These are phyloP conservation scores for Pangasianodon hypophthalmus DNA, from an alignment of 2,113 vertebrate species.

Conservation along the genomic window DNA sequence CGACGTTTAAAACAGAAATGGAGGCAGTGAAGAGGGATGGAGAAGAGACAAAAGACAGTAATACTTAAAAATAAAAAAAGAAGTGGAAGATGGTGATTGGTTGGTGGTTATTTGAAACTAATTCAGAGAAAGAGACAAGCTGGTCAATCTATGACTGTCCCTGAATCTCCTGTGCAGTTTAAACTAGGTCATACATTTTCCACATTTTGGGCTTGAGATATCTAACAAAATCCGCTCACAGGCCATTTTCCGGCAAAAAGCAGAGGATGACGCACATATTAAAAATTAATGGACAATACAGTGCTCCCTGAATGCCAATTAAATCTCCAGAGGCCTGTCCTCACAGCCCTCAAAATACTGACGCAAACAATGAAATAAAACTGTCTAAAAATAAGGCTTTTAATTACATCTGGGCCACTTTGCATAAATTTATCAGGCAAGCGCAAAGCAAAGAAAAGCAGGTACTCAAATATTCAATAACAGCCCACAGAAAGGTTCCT, in stretches of 20 bases:
- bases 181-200: conserved; percentile 59
- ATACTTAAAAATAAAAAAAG: background rate
- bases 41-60: background rate
- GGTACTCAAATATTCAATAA: conserved; percentile 54
- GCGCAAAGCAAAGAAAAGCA: conserved; percentile 33
- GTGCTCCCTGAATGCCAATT: conserved; percentile 61
- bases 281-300: conserved; percentile 59
- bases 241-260: conserved; percentile 53
- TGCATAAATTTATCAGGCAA: conserved; percentile 53
- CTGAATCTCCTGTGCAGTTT: conserved; percentile 29
- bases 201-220: conserved; percentile 51
- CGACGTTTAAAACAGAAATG: conserved; percentile 63
- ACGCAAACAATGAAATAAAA: conserved; percentile 53
- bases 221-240: conserved; percentile 55
- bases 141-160: conserved; percentile 40
- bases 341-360: conserved; percentile 38
- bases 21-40: background rate
- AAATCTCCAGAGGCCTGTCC: conserved; percentile 51
- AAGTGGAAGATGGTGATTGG: conserved; percentile 37
- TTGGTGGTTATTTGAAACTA: conserved; percentile 36
- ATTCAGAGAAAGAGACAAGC: background rate
- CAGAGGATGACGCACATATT: conserved; percentile 48
- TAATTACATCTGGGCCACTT: conserved; percentile 52
- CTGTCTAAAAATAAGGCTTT: conserved; percentile 48
- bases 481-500: conserved; percentile 48